These are phyloP conservation scores for Spilogale gracilis DNA, from an alignment of 2,113 vertebrate genomes.

Conservation along the genomic window DNA sequence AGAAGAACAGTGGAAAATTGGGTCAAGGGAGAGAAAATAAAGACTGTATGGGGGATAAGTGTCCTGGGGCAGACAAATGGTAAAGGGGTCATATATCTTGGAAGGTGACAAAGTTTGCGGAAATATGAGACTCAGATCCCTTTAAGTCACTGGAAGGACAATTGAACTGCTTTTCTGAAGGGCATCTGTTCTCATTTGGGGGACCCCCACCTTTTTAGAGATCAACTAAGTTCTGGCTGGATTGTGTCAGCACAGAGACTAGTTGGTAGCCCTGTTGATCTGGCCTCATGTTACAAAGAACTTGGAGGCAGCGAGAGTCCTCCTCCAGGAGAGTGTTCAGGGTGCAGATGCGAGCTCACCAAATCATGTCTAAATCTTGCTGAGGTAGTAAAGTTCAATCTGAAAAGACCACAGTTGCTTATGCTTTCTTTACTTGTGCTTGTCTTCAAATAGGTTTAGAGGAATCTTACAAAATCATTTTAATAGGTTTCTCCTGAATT, in stretches of 20 bases:
- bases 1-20: neutral
- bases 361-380: neutral
- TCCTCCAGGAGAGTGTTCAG: neutral
- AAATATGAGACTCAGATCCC: neutral
- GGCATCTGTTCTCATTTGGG: neutral
- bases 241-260: neutral
- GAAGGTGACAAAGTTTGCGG: neutral
- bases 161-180: neutral
- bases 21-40: neutral
- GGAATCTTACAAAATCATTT: constrained; percentile 39
- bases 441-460: constrained; percentile 25
- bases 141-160: neutral
- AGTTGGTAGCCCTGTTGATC: neutral
- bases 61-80: neutral
- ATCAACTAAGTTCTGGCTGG: neutral
- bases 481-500: constrained; percentile 19
- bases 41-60: neutral
- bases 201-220: neutral
- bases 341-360: neutral
- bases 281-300: too few relatives aligned
- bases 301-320: neutral
- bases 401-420: neutral
- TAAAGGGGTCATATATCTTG: neutral
- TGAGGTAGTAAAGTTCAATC: neutral
- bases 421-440: neutral